phyloP scores from a whole-genome alignment of 2,888 invertebrate genomes.

The Theodoxus fluviatilis region DNA sequence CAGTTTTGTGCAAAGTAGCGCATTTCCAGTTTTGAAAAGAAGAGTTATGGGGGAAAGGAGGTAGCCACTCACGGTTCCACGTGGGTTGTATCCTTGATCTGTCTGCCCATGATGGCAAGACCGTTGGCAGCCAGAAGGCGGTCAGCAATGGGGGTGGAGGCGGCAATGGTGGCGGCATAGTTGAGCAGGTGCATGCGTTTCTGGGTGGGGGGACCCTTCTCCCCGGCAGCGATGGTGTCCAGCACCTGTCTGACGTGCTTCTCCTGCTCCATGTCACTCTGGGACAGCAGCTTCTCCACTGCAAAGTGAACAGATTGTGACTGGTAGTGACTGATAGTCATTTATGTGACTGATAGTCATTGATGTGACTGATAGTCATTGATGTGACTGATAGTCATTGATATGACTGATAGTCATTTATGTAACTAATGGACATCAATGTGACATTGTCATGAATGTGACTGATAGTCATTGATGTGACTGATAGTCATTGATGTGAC shows the following conservation, averaged over 20 bases:
- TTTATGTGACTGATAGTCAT: too few relatives aligned
- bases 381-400: not conserved
- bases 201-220: constrained; percentile 64
- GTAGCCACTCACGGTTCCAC: constrained; percentile 57
- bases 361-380: too few relatives aligned
- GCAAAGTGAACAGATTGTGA: constrained; percentile 26
- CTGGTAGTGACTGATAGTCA: not conserved
- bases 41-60: not conserved
- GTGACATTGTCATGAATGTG: too few relatives aligned
- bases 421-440: too few relatives aligned
- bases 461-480: not conserved
- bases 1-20: too few relatives aligned
- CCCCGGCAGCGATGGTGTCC: constrained; percentile 46
- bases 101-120: constrained; percentile 49
- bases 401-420: not conserved
- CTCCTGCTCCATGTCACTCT: constrained; percentile 53
- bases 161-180: constrained; percentile 53
- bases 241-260: constrained; percentile 53
- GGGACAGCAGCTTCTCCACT: constrained; percentile 54
- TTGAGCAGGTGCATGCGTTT: constrained; percentile 60
- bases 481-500: not conserved
- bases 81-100: constrained; percentile 58
- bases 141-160: constrained; percentile 24
- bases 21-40: not conserved
- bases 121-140: constrained; percentile 32